Base-by-base conservation (phyloP, 2,888 invertebrate species). In the Pseudanteris insignis region DNA sequence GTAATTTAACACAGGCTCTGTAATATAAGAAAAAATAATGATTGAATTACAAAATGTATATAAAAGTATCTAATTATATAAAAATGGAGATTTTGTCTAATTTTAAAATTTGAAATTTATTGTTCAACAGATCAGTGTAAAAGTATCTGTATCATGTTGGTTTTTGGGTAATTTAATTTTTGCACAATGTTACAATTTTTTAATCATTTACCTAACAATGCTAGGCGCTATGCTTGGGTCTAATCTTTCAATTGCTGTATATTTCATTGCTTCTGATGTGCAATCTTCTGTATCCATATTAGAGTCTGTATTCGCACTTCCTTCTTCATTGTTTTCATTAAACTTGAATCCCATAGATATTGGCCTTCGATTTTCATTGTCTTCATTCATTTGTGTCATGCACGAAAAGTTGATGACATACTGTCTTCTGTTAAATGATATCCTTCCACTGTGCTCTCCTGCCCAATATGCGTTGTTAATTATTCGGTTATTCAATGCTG, bases 331-430 rank as follows among this genome's bases (percentile, higher is more conserved):
- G 51, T 53, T 69, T 11, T 59, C 63, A 9, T 53, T 63, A 9
- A 53, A 80, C 61, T 83, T 81, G 2, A 86, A 77, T 0, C 84
- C 85, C 78, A 91, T 85, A 68, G 89, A 88, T 12, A 92, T 88
- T 0, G 92, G 91, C 38, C 92, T 83, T 67, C 90, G 85, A 69
- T 90, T 91, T n/a, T 89, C 89, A 14, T 89, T 91, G 67, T 92
- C 91, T 73, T 92, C 91, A 76, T 91, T 92, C 58, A 89, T 88
- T 82, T 91, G 91, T 0, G 89, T 86, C 91, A 92, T 91, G 47
- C 88, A 86, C 21, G 86, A 86, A 71, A 92, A 91, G 47, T 89
- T 89, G 2, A 92, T 88, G 0, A 88, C 86, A 73, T 92, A 92
- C 25, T 89, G 83, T 66, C 91, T 84, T 2, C 92, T 81, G 0